A percentile compares a stretch with the other conserved stretches of the same genome.
Evolutionary conservation across 2,797 vertebrate genomes (phyloP).

Genomic region (Lophotriccus pileatus): DNA sequence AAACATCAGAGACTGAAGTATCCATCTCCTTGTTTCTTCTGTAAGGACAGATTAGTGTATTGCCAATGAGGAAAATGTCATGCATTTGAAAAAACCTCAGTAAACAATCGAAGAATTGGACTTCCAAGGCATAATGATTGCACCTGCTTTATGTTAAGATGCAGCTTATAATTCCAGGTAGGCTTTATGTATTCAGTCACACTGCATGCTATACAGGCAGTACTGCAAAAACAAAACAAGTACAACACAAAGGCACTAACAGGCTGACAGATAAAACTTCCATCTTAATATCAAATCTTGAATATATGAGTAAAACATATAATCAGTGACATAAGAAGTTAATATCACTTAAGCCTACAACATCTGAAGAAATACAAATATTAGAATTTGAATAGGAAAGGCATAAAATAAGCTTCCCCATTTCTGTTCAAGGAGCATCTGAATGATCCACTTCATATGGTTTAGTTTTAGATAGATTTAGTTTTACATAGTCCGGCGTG

Average conservation of each 20-base stretch:
- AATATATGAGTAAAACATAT: not conserved
- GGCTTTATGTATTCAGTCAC: not conserved
- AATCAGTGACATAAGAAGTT: not conserved
- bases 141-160: not conserved
- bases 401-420: not conserved
- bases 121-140: not conserved
- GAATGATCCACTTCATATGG: rapidly evolving
- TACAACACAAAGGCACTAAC: not conserved
- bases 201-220: not conserved
- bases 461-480: not conserved
- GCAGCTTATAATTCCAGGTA: not conserved
- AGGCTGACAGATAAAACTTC: not conserved
- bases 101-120: rapidly evolving
- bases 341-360: not conserved
- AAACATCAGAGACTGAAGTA: not conserved
- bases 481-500: not conserved
- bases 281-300: not conserved
- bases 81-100: not conserved
- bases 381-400: not conserved
- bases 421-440: not conserved
- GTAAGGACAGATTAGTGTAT: not conserved
- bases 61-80: not conserved
- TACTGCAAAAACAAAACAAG: not conserved
- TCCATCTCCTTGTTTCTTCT: not conserved
- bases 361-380: not conserved